A percentile compares a stretch with the other conserved stretches of the same genome.
phyloP scores from a whole-genome alignment of 2,113 vertebrate species.

The Prolemur simus region DNA sequence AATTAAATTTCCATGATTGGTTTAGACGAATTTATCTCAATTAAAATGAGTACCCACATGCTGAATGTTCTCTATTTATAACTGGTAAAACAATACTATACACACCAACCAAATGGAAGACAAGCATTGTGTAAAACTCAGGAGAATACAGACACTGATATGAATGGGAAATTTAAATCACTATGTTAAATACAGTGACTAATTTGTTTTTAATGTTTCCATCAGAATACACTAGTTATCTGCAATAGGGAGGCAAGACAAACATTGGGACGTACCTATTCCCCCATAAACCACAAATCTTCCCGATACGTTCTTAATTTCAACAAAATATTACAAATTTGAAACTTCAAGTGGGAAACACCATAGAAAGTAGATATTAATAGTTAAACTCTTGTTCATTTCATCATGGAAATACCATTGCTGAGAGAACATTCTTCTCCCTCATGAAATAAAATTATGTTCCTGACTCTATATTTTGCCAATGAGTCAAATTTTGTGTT shows the following conservation, averaged over 20 bases:
- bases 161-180: not conserved
- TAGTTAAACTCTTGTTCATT: not conserved
- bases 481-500: slow-evolving; percentile 22
- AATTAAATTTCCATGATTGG: not conserved
- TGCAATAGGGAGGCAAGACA: not conserved
- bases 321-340: slow-evolving; percentile 38
- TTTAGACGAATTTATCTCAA: not conserved
- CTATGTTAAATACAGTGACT: not conserved
- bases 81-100: not conserved
- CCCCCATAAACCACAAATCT: not conserved
- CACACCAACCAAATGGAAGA: not conserved
- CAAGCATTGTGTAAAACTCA: not conserved
- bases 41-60: not conserved
- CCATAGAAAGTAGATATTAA: not conserved
- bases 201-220: not conserved
- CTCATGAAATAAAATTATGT: slow-evolving; percentile 31
- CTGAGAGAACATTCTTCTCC: not conserved
- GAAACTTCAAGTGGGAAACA: slow-evolving; percentile 23
- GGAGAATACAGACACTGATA: not conserved
- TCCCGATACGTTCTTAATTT: not conserved
- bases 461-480: slow-evolving; percentile 15
- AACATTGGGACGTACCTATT: not conserved
- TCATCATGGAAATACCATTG: slow-evolving; percentile 4
- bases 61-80: not conserved
- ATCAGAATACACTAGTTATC: not conserved